A percentile compares a stretch with the other conserved stretches of the same genome.
Conservation (phyloP, 2,888 invertebrate genomes). For the Polia nebulosa region DNA sequence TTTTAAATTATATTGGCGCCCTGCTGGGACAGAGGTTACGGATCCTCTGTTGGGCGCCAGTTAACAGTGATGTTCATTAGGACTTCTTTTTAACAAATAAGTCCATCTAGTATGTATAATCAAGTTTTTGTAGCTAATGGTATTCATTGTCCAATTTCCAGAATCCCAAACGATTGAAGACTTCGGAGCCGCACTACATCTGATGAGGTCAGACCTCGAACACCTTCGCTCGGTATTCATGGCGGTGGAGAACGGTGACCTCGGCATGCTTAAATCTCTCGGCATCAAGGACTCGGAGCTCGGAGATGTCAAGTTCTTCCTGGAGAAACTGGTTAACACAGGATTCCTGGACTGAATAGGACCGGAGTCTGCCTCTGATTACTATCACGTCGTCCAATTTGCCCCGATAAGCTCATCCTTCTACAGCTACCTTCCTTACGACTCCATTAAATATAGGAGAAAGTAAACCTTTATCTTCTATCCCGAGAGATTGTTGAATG, state of each 20-base stretch:
- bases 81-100: neutral
- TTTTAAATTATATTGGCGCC: constrained; percentile 56
- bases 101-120: neutral
- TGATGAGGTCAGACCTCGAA: constrained; percentile 97
- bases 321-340: constrained; percentile 98
- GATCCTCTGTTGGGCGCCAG: constrained; percentile 25
- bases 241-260: constrained; percentile 98
- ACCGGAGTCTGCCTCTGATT: constrained; percentile 94
- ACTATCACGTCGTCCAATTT: constrained; percentile 93
- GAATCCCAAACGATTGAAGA: constrained; percentile 99
- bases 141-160: constrained; percentile 77
- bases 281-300: constrained; percentile 98
- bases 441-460: constrained; percentile 88
- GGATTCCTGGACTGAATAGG: constrained; percentile 98
- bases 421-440: constrained; percentile 93
- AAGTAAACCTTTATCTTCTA: constrained; percentile 75
- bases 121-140: constrained; percentile 3
- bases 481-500: constrained; percentile 76
- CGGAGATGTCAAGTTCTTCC: constrained; percentile 98
- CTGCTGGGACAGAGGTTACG: constrained; percentile 33
- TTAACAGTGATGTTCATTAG: neutral
- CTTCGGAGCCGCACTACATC: constrained; percentile 96
- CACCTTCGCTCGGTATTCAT: constrained; percentile 98
- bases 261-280: constrained; percentile 97
- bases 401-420: constrained; percentile 94